Base-by-base conservation (phyloP, 2,797 vertebrate species). In the Lacerta bilineata region DNA sequence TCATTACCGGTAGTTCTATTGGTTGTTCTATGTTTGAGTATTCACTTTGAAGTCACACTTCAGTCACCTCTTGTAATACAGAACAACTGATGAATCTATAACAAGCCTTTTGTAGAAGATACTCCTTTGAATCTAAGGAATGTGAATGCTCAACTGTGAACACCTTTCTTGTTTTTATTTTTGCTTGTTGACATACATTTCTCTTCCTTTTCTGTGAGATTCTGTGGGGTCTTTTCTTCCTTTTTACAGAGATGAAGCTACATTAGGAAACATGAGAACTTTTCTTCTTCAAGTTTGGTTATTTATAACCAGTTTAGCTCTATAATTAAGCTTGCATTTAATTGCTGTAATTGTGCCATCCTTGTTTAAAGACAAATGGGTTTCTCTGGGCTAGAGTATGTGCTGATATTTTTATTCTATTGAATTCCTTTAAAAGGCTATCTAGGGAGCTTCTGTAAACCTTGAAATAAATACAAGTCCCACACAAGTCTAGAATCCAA, bases 281-380 rank as follows among this genome's bases (percentile, higher is more conserved):
- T 27, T 25, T 33, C 20, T 41, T 88, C 75, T 79, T 41, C 66
- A 78, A 33, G 64, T 13, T 20, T 68, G 4, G 0, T 77, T 61
- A 72, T 88, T n/a, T 88, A 83, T 80, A 90, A 81, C 4, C 4
- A 76, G 6, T 79, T 72, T 46, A 88, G 68, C 20, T 61, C 75
- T 72, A 84, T 84, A 84, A 78, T 84, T 79, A 84, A 84, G 25
- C 66, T 43, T 61, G 10, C 11, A 8, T 87, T 43, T 72, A 88
- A 61, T 59, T 88, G 64, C 50, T 71, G 27, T 79, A 43, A 84
- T 88, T 88, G n/a, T 66, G 66, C 23, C 41, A 39, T 76, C 29
- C 66, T 71, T 69, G 76, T 78, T 71, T 61, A 88, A 88, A 78
- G 17, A 59, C 55, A 79, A 69, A 88, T 69, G 36, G 20, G 50